Conservation (phyloP, 2,888 invertebrate genomes). For the Hermaeophaga mercurialis region DNA sequence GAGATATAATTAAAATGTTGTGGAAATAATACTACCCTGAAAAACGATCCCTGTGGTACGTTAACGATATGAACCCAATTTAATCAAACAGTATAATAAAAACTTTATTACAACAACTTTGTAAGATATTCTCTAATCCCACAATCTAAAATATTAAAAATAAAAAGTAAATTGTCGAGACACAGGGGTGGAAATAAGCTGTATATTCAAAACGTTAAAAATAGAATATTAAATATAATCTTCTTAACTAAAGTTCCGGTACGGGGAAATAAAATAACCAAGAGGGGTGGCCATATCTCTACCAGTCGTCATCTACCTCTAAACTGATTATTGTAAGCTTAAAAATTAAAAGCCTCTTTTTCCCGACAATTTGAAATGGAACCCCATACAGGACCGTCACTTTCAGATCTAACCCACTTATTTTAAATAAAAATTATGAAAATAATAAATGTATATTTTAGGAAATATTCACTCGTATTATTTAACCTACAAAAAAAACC, state of each 20-base stretch:
- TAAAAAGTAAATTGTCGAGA: constrained; percentile 10
- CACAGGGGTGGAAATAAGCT: constrained; percentile 29
- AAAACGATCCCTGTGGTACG: too few species aligned
- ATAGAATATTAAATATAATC: constrained; percentile 42
- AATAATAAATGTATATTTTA: too few species aligned
- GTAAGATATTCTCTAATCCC: neutral
- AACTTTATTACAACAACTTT: too few species aligned
- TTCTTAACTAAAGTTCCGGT: constrained; percentile 38
- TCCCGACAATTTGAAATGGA: constrained; percentile 33
- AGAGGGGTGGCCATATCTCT: constrained; percentile 22
- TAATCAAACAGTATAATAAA: too few species aligned
- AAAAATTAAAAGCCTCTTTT: constrained; percentile 37
- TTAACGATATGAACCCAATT: too few species aligned
- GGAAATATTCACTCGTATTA: too few species aligned
- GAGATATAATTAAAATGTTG: too few species aligned
- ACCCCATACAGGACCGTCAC: constrained; percentile 20
- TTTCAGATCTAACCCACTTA: too few species aligned
- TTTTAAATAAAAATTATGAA: too few species aligned
- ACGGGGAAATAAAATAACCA: constrained; percentile 21
- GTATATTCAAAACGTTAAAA: constrained; percentile 35
- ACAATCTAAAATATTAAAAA: neutral
- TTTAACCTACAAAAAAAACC: too few species aligned
- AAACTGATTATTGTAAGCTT: constrained; percentile 38
- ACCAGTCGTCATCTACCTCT: constrained; percentile 30
- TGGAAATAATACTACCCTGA: too few species aligned